A percentile compares a stretch with the other conserved stretches of the same genome.
These are phyloP conservation scores for Listronotus oregonensis DNA, from an alignment of 1,140 invertebrate genomes.

Conservation along the genomic window DNA sequence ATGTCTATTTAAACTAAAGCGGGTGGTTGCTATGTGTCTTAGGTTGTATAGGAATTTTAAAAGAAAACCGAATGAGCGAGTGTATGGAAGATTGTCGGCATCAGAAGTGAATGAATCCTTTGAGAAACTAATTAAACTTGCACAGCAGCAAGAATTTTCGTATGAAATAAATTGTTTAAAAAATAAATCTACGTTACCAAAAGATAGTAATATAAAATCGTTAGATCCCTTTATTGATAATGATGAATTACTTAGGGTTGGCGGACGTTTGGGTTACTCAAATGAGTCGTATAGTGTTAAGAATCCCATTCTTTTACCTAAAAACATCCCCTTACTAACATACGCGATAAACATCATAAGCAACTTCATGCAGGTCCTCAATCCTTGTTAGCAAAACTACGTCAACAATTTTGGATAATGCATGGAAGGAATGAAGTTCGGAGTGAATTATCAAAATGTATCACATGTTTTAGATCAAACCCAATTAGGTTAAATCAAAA, in stretches of 20 bases:
- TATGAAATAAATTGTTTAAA: not conserved
- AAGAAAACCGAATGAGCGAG: no score
- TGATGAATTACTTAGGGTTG: conserved; percentile 54
- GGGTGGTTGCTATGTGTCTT: no score
- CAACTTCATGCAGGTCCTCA: conserved; percentile 31
- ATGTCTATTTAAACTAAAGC: no score
- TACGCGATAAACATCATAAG: conserved; percentile 36
- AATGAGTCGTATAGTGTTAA: conserved; percentile 42
- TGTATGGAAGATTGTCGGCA: no score
- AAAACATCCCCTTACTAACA: conserved; percentile 34
- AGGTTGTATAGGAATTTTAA: no score
- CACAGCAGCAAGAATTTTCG: not conserved
- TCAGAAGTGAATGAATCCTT: no score
- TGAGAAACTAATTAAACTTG: no score
- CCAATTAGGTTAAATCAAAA: not conserved
- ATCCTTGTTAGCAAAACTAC: not conserved
- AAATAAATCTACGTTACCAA: not conserved
- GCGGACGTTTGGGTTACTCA: conserved; percentile 50
- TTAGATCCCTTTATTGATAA: conserved; percentile 55
- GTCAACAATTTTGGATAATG: conserved; percentile 40
- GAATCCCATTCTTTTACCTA: conserved; percentile 45
- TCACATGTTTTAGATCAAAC: conserved; percentile 31
- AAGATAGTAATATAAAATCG: conserved; percentile 1
- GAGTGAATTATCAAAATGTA: conserved; percentile 37
- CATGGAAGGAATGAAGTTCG: conserved; percentile 36